These are phyloP conservation scores for Crocallis elinguaria DNA, from an alignment of 2,888 invertebrate species.

Conservation along the genomic window DNA sequence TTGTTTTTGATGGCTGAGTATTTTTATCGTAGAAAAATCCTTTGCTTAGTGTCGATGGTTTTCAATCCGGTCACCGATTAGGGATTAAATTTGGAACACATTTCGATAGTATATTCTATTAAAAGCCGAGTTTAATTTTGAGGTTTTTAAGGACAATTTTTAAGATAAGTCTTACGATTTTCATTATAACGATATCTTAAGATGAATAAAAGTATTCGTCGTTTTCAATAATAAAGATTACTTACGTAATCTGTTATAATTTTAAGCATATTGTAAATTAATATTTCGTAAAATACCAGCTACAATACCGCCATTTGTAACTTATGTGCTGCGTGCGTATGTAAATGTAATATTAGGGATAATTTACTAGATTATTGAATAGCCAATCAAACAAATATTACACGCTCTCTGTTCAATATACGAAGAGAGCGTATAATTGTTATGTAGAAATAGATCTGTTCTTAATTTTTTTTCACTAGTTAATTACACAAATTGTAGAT, in stretches of 20 bases:
- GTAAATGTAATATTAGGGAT: background rate
- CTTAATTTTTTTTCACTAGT: slow-evolving; percentile 13
- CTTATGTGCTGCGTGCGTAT: background rate
- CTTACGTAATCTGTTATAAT: no score
- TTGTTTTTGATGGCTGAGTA: no score
- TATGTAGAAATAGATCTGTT: slow-evolving; percentile 11
- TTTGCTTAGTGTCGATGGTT: no score
- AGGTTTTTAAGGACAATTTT: background rate
- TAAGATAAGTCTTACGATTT: background rate
- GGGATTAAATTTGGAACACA: no score
- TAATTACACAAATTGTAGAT: slow-evolving; percentile 15
- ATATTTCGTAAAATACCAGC: slow-evolving; percentile 17
- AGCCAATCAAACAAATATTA: background rate
- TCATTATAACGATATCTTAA: no score
- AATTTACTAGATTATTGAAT: background rate
- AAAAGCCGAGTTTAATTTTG: background rate
- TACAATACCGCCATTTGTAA: slow-evolving; percentile 25
- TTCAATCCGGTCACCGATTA: no score
- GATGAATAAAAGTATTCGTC: background rate
- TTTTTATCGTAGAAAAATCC: no score
- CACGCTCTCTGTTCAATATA: no score
- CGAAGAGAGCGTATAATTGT: no score
- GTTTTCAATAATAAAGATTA: no score
- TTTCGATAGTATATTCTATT: background rate
- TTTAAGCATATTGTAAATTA: background rate